These are phyloP conservation scores for Chrysotoxum bicinctum DNA, from an alignment of 2,888 invertebrate genomes.

Conservation along the genomic window DNA sequence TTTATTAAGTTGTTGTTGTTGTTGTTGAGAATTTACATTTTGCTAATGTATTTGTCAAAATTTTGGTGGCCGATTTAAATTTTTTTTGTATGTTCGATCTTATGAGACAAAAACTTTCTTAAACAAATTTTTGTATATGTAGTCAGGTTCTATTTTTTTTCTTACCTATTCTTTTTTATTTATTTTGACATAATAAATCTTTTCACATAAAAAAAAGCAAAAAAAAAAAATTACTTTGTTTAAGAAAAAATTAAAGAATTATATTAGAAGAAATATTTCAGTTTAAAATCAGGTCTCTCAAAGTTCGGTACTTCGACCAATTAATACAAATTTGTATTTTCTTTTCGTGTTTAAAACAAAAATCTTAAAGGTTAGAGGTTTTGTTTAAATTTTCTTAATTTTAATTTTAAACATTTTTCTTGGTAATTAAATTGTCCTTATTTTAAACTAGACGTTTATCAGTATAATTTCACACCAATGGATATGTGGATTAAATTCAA, in stretches of 20 bases:
- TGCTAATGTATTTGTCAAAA: slow-evolving; percentile 29
- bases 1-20: neutral
- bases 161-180: slow-evolving; percentile 7
- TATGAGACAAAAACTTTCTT: slow-evolving; percentile 14
- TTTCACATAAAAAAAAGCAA: slow-evolving; percentile 29
- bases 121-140: slow-evolving; percentile 9
- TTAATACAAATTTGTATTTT: slow-evolving; percentile 3
- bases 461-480: neutral
- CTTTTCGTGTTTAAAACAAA: neutral
- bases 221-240: slow-evolving; percentile 43
- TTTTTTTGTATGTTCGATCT: slow-evolving; percentile 13
- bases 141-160: neutral
- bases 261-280: slow-evolving; percentile 40
- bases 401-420: neutral
- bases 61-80: slow-evolving; percentile 7
- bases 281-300: slow-evolving; percentile 50
- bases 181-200: slow-evolving; percentile 19
- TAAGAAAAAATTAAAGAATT: slow-evolving; percentile 44
- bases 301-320: slow-evolving; percentile 54
- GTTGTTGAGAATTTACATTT: slow-evolving; percentile 7
- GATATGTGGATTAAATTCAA: neutral
- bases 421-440: neutral
- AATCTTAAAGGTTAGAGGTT: slow-evolving; percentile 46
- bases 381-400: neutral
- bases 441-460: neutral